Evolutionary conservation across 2,797 vertebrate species (phyloP).

Genomic region (Rallus crepitans): DNA sequence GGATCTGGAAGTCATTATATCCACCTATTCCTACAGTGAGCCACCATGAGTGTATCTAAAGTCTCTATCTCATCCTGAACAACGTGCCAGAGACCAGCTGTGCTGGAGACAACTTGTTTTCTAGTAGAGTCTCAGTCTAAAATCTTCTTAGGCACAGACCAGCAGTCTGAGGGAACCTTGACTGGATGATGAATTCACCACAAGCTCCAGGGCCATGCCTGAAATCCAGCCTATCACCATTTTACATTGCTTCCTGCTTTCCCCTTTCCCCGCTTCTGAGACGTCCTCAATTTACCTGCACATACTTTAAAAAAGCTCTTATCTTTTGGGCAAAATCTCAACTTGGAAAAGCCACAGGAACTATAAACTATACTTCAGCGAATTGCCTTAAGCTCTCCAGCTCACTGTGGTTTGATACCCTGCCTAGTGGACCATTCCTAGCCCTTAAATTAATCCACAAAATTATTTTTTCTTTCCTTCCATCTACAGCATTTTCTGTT

Average conservation of each 20-base stretch:
- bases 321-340: conserved; percentile 54
- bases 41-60: conserved; percentile 25
- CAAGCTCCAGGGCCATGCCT: not conserved
- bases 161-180: not conserved
- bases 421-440: conserved; percentile 47
- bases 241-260: conserved; percentile 22
- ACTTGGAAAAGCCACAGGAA: conserved; percentile 52
- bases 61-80: conserved; percentile 41
- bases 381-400: conserved; percentile 55
- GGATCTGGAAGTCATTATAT: conserved; percentile 57
- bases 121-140: not conserved
- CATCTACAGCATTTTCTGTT: conserved; percentile 29
- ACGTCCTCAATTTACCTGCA: conserved; percentile 54
- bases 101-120: not conserved
- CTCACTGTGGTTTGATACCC: conserved; percentile 58
- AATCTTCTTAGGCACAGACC: not conserved
- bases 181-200: not conserved
- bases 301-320: conserved; percentile 34
- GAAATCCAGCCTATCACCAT: not conserved
- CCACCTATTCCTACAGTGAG: conserved; percentile 38
- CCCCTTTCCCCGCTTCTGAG: not conserved
- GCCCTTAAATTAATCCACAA: conserved; percentile 37
- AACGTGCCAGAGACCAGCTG: conserved; percentile 14
- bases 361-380: conserved; percentile 50
- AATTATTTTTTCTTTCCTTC: conserved; percentile 34